Evolutionary conservation across 2,797 vertebrate genomes (phyloP).

Genomic region (Acrocephalus scirpaceus): DNA sequence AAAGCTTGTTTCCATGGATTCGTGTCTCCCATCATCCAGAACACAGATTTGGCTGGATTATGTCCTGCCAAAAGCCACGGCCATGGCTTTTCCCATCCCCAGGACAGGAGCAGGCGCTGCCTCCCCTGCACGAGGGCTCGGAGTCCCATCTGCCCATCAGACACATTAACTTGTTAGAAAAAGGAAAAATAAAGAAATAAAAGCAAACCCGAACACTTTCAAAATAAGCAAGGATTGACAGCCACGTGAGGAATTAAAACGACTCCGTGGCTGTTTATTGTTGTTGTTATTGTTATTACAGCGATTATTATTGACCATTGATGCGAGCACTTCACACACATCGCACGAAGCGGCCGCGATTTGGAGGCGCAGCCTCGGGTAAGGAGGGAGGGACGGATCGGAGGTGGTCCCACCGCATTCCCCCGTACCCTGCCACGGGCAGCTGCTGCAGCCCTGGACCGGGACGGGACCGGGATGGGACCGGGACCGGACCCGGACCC

Average conservation of each 20-base stretch:
- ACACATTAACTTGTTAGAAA: accelerated
- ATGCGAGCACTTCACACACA: accelerated
- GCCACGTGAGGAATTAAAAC: background rate
- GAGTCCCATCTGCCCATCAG: accelerated
- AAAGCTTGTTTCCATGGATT: background rate
- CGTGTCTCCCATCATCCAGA: background rate
- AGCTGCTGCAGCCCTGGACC: background rate
- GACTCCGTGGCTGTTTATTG: too few relatives aligned
- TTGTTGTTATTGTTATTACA: background rate
- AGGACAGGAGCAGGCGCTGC: accelerated
- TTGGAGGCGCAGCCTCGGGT: accelerated
- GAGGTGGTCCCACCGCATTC: accelerated
- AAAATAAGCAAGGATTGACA: accelerated
- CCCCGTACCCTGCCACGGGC: too few relatives aligned
- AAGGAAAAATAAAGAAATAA: accelerated
- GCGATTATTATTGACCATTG: accelerated
- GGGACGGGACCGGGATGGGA: too few relatives aligned
- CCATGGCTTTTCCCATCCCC: accelerated
- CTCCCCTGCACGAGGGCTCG: accelerated
- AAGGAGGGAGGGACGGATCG: background rate
- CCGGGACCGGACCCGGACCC: too few relatives aligned
- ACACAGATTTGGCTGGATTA: background rate
- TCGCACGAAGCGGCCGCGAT: background rate
- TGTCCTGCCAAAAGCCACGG: background rate
- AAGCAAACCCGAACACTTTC: background rate